Base-by-base conservation (phyloP, 53 echinoderm and acorn worm species). In the Echinometra lucunter region DNA sequence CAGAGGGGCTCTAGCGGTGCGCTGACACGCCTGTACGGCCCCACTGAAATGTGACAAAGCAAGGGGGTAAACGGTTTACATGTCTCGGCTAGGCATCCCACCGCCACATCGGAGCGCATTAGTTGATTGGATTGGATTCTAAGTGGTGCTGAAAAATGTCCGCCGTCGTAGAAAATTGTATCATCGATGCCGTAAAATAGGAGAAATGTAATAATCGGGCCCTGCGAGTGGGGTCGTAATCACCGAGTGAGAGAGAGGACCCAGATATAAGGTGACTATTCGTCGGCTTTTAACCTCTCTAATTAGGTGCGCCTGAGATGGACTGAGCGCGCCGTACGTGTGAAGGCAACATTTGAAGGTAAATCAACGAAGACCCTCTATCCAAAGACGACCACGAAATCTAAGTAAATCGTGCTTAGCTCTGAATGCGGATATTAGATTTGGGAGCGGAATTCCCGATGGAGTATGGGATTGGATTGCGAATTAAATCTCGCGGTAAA, bases 81-180 rank as follows among this genome's bases (percentile, higher is more conserved):
- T 93, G 93, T 58, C 93, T 93, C 80, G 80, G 58, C 56, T 23
- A 80, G 27, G 57, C 81, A 80, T 23, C 82, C 80, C 42, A 80
- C 93, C 93, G 82, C 56, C 82, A 81, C 82, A 81, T 80, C 93
- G 66, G 70, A 57, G 85, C 92, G 66, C 95, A 95, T 95, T 92
- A 95, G 92, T 87, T 95, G 95, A 95, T 95, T 95, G 92, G 92
- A 92, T 95, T 92, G 82, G 92, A 95, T 66, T 78, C 66, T 91
- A 82, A 92, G 92, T 92, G 92, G 91, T 74, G 91, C 80, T 95
- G 95, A 95, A 92, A 95, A 83, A 91, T 92, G 92, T 81, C 93
- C 93, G 58, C 93, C 93, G 93, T 81, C 80, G 93, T 81, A 80
- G 93, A 93, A 93, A 93, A 93, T 93, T 93, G 93, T 93, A 93